Base-by-base conservation (phyloP, 2,797 vertebrate genomes). In the Parambassis ranga region DNA sequence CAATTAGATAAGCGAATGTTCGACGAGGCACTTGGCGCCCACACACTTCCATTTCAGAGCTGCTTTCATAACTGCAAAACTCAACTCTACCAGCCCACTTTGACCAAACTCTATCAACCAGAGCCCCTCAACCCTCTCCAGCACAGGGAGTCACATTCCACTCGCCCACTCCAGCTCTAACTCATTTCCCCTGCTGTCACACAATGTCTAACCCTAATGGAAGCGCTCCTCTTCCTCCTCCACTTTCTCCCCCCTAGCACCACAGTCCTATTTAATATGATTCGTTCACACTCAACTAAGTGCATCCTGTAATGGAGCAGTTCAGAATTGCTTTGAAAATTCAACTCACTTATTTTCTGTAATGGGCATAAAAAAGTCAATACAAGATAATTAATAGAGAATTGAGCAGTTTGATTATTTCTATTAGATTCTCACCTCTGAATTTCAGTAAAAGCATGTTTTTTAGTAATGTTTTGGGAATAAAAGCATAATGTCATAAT, bases 1-100 rank as follows among this genome's bases (percentile, higher is more conserved):
- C 81, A 87, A 89, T 85, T 86, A 89, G 83, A 84, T 70, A 68
- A 85, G 82, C 10, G 49, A 49, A 72, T 65, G 58, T 74, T 87
- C 13, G 31, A 77, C 31, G 38, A 85, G 79, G 62, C 73, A 80
- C 87, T 88, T 49, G 79, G 67, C 85, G 47, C 89, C 87, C 85
- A 87, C 87, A 44, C 39, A 42, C 66, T 77, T 84, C 83, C 89
- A 89, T 89, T 89, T 85, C 65, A 58, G 71, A 52, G 70, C 59
- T 6, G 72, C 67, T 87, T 76, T 86, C 77, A 74, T 76, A 81
- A 86, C 71, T 13, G 52, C 32, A 10, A 48, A 62, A 65, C 70
- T 76, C 59, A 67, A 68, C 48, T 84, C 57, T 7, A 60, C 28
- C 31, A 7, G 55, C 46, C 48, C 75, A 65, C 77, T 87, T 81